Base-by-base conservation (phyloP, 2,113 vertebrate species). In the Scalopus aquaticus region DNA sequence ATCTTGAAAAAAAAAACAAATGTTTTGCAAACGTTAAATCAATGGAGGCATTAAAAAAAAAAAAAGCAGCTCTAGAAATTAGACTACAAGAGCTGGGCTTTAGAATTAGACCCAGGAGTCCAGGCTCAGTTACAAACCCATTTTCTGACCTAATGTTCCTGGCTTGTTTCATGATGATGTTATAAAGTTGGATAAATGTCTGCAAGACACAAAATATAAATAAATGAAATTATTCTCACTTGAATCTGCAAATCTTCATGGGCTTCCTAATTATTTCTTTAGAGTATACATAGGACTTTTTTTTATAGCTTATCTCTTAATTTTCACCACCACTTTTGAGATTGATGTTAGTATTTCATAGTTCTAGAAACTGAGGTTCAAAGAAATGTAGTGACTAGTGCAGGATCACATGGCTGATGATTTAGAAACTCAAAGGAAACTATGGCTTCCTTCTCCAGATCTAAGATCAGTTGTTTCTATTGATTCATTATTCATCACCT, bases 251-350 rank as follows among this genome's bases (percentile, higher is more conserved):
- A 24, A 87, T 85, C 26, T 73, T 88, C 2, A 3, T 69, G 58
- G 20, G 17, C 70, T 96, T 90, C 20, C 2, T 58, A 79, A 87
- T 39, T 86, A 51, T 72, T 94, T 64, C 42, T 90, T 94, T 35
- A 60, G 58, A 51, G 1, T n/a, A 74, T n/a, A 24, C 1, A 51
- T 22, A 30, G 1, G 16, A 46, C 28, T 90, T 67, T 2, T 65
- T 88, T 2, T 65, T 88, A 24, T n/a, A 69, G 54, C n/a, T 73
- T 37, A 26, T 60, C 46, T 78, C 12, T 86, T 91, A 26, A 22
- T 49, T 91, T 87, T 86, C 24, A 72, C n/a, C 5, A 35, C 24
- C 76, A 58, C 39, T 17, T 11, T 93, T 67, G 26, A 70, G 44
- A 76, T 1, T 70, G 16, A 67, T 1, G 8, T 11, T 74, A 17